Percentiles rank a stretch among this genome's conserved stretches.
phyloP scores from a whole-genome alignment of 2,888 invertebrate genomes.

The Ichneumoninae sp. region DNA sequence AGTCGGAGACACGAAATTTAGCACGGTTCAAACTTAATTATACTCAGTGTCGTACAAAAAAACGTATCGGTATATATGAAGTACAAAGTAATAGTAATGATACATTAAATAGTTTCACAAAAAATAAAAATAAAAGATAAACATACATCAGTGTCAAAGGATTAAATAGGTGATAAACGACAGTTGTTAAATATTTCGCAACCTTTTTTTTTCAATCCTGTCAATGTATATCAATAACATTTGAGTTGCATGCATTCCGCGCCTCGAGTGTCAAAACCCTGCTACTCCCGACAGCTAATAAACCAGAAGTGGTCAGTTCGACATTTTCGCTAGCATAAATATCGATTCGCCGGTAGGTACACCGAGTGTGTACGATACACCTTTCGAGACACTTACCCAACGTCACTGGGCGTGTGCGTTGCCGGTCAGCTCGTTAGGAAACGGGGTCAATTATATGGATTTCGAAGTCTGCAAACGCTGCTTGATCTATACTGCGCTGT shows the following conservation, averaged over 20 bases:
- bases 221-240: slow-evolving; percentile 8
- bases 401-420: slow-evolving; percentile 22
- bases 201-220: background rate
- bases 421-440: slow-evolving; percentile 72
- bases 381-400: slow-evolving; percentile 40
- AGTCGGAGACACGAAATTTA: background rate
- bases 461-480: slow-evolving; percentile 62
- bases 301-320: slow-evolving; percentile 29
- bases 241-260: slow-evolving; percentile 10
- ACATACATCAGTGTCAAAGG: background rate
- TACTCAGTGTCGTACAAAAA: no score
- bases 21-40: no score
- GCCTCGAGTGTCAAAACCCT: slow-evolving; percentile 37
- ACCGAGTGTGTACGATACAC: background rate
- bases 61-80: no score
- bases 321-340: slow-evolving; percentile 42
- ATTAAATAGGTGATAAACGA: background rate
- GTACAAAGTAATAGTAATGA: no score
- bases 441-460: slow-evolving; percentile 76
- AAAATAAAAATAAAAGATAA: background rate
- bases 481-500: slow-evolving; percentile 34
- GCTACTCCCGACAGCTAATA: slow-evolving; percentile 30
- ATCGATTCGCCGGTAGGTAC: slow-evolving; percentile 28
- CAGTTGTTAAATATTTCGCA: background rate
- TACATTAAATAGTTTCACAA: no score